A percentile compares a stretch with the other conserved stretches of the same genome.
These are phyloP conservation scores for Plemyria rubiginata DNA, from an alignment of 2,888 invertebrate species.

Conservation along the genomic window DNA sequence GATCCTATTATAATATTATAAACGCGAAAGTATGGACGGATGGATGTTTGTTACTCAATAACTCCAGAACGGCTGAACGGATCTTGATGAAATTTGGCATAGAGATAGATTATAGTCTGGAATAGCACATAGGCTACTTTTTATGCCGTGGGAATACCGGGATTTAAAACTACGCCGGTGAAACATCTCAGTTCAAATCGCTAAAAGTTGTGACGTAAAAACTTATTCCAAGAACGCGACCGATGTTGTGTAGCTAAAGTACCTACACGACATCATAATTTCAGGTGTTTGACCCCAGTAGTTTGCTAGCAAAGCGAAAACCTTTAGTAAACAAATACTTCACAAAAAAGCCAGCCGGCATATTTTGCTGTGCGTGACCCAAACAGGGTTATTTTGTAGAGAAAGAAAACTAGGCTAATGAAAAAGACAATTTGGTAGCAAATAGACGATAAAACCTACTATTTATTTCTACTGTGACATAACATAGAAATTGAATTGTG, in stretches of 20 bases:
- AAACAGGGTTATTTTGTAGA: background rate
- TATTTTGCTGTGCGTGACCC: constrained; percentile 19
- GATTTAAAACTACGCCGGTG: too few species aligned
- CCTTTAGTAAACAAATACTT: constrained; percentile 25
- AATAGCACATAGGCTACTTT: too few species aligned
- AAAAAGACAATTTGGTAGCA: background rate
- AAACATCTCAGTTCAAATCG: too few species aligned
- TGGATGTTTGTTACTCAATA: too few species aligned
- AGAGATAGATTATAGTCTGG: too few species aligned
- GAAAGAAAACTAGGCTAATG: constrained; percentile 3
- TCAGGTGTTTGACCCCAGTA: constrained; percentile 22
- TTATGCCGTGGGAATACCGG: too few species aligned
- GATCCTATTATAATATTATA: too few species aligned
- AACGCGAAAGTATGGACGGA: too few species aligned
- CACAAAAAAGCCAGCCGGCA: constrained; percentile 17
- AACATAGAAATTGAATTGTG: background rate
- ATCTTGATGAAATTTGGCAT: too few species aligned
- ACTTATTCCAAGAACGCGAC: background rate
- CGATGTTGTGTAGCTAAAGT: background rate
- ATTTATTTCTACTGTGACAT: too few species aligned
- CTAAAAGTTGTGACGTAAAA: background rate
- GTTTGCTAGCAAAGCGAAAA: constrained; percentile 13
- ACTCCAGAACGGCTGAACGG: too few species aligned
- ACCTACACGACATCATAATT: background rate
- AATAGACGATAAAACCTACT: background rate